Percentiles rank a stretch among this genome's conserved stretches.
These are phyloP conservation scores for Papilio aristodemus DNA, from an alignment of 1,140 invertebrate genomes.

Conservation along the genomic window DNA sequence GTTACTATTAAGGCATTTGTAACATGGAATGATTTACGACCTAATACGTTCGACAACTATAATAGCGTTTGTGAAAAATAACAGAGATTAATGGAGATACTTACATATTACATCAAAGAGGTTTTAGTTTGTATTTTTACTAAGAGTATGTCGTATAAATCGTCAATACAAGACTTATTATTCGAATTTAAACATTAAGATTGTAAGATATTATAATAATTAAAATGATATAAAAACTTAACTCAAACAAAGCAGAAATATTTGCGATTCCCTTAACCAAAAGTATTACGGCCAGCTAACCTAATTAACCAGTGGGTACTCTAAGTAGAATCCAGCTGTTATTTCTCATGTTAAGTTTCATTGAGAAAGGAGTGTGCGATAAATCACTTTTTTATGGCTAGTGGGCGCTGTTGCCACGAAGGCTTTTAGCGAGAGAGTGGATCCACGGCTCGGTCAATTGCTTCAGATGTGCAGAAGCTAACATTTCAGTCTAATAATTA, in stretches of 20 bases:
- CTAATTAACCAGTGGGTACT: not conserved
- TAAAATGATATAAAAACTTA: too few species aligned
- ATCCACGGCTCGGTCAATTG: not conserved
- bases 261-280: not conserved
- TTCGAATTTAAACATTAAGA: too few species aligned
- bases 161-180: too few species aligned
- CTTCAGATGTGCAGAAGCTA: not conserved
- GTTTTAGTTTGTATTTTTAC: not conserved
- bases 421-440: not conserved
- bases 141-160: not conserved
- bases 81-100: not conserved
- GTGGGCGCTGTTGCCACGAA: not conserved
- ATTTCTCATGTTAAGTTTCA: not conserved
- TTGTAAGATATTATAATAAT: too few species aligned
- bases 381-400: constrained; percentile 16
- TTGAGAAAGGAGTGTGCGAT: constrained; percentile 1
- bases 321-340: constrained; percentile 8
- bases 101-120: not conserved
- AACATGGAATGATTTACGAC: too few species aligned
- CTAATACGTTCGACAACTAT: too few species aligned
- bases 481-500: not conserved
- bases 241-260: not conserved
- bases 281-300: not conserved
- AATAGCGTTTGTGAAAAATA: not conserved
- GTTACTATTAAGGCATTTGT: too few species aligned